Conservation (phyloP, 2,888 invertebrate species). For the Allacma fusca region DNA sequence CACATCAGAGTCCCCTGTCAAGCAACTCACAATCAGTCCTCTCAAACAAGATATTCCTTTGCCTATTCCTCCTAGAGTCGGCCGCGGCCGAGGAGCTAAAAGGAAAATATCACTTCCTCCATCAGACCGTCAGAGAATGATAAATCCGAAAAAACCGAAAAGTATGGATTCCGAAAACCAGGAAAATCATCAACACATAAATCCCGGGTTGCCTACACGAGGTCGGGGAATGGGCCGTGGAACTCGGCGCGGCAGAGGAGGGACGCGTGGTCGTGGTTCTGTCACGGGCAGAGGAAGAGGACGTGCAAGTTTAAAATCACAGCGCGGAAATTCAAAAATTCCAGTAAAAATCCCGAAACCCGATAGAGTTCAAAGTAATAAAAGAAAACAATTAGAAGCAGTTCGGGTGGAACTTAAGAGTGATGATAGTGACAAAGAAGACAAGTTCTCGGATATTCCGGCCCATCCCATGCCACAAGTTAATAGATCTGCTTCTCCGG, state of each 20-base stretch:
- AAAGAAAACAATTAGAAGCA: slow-evolving; percentile 42
- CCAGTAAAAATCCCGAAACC: slow-evolving; percentile 11
- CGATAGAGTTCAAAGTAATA: slow-evolving; percentile 6
- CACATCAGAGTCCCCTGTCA: neutral
- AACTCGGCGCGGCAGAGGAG: neutral
- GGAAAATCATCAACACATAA: neutral
- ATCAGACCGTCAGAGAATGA: neutral
- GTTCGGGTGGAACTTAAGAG: slow-evolving; percentile 37
- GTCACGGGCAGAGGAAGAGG: neutral
- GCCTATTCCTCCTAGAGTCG: neutral
- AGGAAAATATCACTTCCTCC: neutral
- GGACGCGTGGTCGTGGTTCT: slow-evolving; percentile 24
- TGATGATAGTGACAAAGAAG: slow-evolving; percentile 41
- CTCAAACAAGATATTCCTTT: neutral
- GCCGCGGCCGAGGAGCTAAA: neutral
- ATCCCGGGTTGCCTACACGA: neutral
- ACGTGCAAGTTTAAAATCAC: neutral
- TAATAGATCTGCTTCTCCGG: neutral
- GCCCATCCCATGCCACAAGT: neutral
- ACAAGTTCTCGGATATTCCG: neutral
- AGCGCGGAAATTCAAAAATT: neutral
- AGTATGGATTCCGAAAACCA: neutral
- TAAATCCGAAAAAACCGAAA: neutral
- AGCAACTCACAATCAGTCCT: neutral
- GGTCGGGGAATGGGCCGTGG: neutral